Base-by-base conservation (phyloP, 2,797 vertebrate genomes). In the Morelia viridis region DNA sequence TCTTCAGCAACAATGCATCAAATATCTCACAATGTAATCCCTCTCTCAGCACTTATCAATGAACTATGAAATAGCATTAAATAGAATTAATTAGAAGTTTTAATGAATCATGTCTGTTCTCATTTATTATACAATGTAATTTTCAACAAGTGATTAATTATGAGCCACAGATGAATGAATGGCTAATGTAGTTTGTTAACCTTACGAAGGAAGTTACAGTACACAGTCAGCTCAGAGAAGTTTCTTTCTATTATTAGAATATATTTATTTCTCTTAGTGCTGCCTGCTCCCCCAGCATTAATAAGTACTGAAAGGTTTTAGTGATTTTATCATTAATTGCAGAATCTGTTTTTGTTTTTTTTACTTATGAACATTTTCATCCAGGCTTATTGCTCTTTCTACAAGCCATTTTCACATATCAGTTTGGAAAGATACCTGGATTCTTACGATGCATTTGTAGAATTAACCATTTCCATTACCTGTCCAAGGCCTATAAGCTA, bases 31-130 rank as follows among this genome's bases (percentile, higher is more conserved):
- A 97, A 94, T 94, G 92, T 96, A 97, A 97, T 97, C 95, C 97
- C 97, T 97, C 96, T 96, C 97, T 98, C 96, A 97, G 97, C 96
- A 97, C 92, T 97, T 97, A 96, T 95, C 97, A 98, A 96, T 97
- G 97, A 98, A 97, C 97, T 98, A 98, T 97, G 97, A 98, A 98
- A 98, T 96, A 96, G 96, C 97, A 97, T 97, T 98, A 97, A 98
- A 97, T 97, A 97, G 97, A 98, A 97, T 98, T 98, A 98, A 98
- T 98, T 98, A 98, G 96, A 97, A 97, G 96, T 97, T 98, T 97
- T 97, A 98, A 98, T 98, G 97, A 98, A 97, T 98, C 97, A 97
- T 98, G 97, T 97, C 97, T 98, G 96, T 97, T 96, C 96, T 97
- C 97, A 97, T 98, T 98, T 98, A 97, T 98, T 97, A 98, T 96